Evolutionary conservation across 1,140 invertebrate genomes (phyloP).

Genomic region (Bombus vancouverensis): DNA sequence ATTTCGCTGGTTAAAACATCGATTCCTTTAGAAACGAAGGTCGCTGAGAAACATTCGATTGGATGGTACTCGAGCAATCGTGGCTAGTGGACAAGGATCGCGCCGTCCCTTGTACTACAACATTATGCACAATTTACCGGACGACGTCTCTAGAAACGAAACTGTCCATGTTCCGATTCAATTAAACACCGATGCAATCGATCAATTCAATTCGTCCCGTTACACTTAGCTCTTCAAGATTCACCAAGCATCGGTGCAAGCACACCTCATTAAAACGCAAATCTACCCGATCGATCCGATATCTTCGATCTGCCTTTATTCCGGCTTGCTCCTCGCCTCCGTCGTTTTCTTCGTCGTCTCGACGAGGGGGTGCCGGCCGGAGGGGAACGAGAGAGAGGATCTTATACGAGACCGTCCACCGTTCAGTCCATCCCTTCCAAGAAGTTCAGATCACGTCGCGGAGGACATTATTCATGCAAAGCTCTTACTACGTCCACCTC

Average conservation of each 20-base stretch:
- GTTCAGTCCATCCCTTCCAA: conserved; percentile 68
- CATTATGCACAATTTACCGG: conserved; percentile 37
- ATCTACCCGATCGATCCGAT: conserved; percentile 55
- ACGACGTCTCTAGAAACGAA: conserved; percentile 8
- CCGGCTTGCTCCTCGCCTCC: conserved; percentile 24
- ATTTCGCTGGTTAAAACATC: neutral
- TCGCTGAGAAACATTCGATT: neutral
- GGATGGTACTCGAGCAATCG: neutral
- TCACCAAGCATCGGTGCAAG: conserved; percentile 44
- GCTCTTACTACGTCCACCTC: conserved; percentile 59
- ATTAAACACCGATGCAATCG: conserved; percentile 49
- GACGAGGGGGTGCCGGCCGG: neutral
- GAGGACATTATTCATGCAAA: conserved; percentile 76
- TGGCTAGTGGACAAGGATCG: neutral
- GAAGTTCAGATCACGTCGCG: conserved; percentile 71
- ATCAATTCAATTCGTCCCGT: conserved; percentile 57
- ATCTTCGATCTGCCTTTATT: conserved; percentile 52
- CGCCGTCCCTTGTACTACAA: conserved; percentile 1
- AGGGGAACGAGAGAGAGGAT: neutral
- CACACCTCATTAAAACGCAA: conserved; percentile 58
- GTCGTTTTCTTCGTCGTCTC: conserved; percentile 10
- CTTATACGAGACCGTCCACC: conserved; percentile 41
- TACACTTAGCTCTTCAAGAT: conserved; percentile 53
- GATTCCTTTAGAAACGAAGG: neutral
- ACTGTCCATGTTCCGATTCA: conserved; percentile 44